These are phyloP conservation scores for Heteromormyrus szaboi DNA, from an alignment of 2,797 vertebrate genomes.

Conservation along the genomic window DNA sequence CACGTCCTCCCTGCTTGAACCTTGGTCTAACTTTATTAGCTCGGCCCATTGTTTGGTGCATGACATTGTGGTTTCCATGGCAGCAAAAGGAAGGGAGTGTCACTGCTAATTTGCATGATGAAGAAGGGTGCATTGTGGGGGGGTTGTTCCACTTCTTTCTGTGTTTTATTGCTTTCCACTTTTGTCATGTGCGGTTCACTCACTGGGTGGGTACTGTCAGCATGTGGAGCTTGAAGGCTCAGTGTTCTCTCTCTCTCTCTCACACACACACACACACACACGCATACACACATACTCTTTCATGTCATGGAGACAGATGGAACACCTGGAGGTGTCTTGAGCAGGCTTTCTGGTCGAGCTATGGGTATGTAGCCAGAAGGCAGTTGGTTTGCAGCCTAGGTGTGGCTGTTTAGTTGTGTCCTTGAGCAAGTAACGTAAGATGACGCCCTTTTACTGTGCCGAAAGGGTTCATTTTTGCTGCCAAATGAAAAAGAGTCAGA, in stretches of 20 bases:
- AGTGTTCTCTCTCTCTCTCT: neutral
- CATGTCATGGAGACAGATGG: neutral
- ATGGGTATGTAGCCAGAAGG: neutral
- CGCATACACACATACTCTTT: neutral
- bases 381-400: neutral
- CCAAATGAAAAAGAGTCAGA: neutral
- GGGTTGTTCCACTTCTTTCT: neutral
- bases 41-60: neutral
- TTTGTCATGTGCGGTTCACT: neutral
- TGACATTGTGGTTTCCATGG: neutral
- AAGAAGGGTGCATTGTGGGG: slow-evolving; percentile 2
- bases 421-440: neutral
- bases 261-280: neutral
- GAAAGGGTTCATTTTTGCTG: neutral
- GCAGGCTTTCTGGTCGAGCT: neutral
- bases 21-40: neutral
- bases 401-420: neutral
- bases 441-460: neutral
- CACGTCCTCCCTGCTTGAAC: neutral
- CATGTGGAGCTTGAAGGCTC: neutral
- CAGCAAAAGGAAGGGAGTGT: neutral
- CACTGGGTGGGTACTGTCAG: neutral
- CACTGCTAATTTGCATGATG: slow-evolving; percentile 11
- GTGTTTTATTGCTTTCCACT: neutral
- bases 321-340: neutral